Conservation (phyloP, 2,888 invertebrate genomes). For the Drosophila recens region DNA sequence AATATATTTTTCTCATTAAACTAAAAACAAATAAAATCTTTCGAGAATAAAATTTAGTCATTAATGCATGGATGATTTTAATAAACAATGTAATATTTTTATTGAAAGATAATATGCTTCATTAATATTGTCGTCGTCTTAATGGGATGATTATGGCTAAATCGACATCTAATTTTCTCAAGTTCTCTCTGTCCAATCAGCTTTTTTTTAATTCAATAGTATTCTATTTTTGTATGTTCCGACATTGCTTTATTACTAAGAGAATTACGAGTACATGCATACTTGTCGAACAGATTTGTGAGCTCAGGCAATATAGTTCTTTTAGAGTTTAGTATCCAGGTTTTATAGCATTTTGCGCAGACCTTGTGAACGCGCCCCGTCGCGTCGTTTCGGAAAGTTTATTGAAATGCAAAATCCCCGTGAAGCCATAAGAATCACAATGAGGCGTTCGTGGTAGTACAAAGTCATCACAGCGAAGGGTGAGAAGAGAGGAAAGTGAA, state of each 20-base stretch:
- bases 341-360: constrained; percentile 27
- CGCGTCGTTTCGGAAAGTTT: constrained; percentile 63
- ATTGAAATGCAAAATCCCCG: constrained; percentile 73
- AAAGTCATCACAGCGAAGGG: constrained; percentile 60
- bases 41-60: too few species aligned
- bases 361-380: constrained; percentile 63
- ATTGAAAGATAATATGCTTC: too few species aligned
- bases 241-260: background rate
- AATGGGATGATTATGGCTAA: too few species aligned
- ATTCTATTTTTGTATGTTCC: background rate
- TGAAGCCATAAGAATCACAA: constrained; percentile 77
- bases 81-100: too few species aligned
- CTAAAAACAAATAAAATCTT: too few species aligned
- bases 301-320: constrained; percentile 25
- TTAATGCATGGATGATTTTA: too few species aligned
- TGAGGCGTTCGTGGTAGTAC: constrained; percentile 55
- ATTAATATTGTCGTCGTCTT: too few species aligned
- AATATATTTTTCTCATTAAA: too few species aligned
- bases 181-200: too few species aligned
- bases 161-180: too few species aligned
- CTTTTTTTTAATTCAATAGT: too few species aligned
- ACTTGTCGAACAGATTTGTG: constrained; percentile 11
- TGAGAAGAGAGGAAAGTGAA: background rate
- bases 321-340: constrained; percentile 26
- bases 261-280: background rate